A percentile compares a stretch with the other conserved stretches of the same genome.
phyloP scores from a whole-genome alignment of 2,888 invertebrate species.

The Tupiocoris notatus region DNA sequence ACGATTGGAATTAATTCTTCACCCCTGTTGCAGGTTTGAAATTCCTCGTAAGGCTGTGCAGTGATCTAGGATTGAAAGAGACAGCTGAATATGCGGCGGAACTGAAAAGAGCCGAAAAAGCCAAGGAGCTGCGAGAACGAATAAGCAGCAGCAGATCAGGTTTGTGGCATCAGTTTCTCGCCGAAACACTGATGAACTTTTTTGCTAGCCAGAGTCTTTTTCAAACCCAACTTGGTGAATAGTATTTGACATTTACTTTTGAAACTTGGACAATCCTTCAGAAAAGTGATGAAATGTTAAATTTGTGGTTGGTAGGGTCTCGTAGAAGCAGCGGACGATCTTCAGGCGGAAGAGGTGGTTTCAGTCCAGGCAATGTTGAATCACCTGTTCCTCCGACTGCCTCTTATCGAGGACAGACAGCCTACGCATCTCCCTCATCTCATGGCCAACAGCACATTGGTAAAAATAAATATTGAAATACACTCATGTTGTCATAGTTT shows the following conservation, averaged over 20 bases:
- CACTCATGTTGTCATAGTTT: too few species aligned
- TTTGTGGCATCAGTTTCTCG: too few species aligned
- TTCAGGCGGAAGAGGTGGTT: conserved; percentile 52
- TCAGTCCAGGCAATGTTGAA: conserved; percentile 42
- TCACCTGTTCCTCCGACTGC: conserved; percentile 42
- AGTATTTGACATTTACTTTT: too few species aligned
- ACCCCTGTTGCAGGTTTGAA: conserved; percentile 63
- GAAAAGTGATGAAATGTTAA: too few species aligned
- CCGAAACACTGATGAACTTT: too few species aligned
- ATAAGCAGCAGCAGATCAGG: conserved; percentile 58
- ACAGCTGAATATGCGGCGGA: conserved; percentile 81
- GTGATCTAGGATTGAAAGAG: conserved; percentile 87
- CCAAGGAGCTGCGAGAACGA: conserved; percentile 60
- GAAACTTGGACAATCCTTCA: too few species aligned
- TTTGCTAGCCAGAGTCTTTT: too few species aligned
- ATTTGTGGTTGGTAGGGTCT: conserved; percentile 54
- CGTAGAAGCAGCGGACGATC: conserved; percentile 60
- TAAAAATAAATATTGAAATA: too few species aligned
- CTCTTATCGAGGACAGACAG: conserved; percentile 3
- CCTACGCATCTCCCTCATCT: conserved; percentile 1
- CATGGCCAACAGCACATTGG: conserved; percentile 29
- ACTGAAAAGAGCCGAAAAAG: conserved; percentile 70
- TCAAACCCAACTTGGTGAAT: too few species aligned
- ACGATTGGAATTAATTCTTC: background rate
- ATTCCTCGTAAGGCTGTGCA: conserved; percentile 81